Evolutionary conservation across 1,140 invertebrate genomes (phyloP), one percentile per base, ranked within the genome.

Genomic region (Hormaphis cornu): DNA sequence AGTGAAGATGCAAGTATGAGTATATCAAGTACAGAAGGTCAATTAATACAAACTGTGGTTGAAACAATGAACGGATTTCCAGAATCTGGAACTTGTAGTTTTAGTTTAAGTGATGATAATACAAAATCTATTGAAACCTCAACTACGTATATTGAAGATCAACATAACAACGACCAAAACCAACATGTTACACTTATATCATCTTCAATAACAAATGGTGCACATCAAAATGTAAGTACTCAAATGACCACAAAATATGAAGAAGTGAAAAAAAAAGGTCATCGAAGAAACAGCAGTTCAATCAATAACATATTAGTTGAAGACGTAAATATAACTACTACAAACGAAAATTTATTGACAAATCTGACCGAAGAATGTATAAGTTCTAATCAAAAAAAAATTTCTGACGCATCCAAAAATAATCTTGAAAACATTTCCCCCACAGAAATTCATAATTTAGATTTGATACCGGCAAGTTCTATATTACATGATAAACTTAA

Each of bases 1-100:
- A 84, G 82, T 30, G 83, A 84, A 69, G 83, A 84, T 69, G 58
- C 53, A 26, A 81, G 80, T 3, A 84, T 82, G 8, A 82, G 81
- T 30, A 76, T 83, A 22, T 83, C 82, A 74, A 75, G 61, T 53
- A 46, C 56, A 30, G 72, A 72, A 69, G 61, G 61, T 10, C 61
- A 46, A 35, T 28, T 30, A 48, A 66, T 66, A 35, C 61, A 66
- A 66, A 66, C 61, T 9, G 61, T 66, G 7, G 44, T 66, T 20
- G 61, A 66, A 30, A 14, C 61, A 35, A 66, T 48, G 24, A 48
- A 66, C 16, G 61, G 74, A 69, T 75, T 80, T 75, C 80, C 81
- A 71, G 77, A 78, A 54, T 82, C 82, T 12, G 80, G 78, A 52
- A 76, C 79, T 61, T 80, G 28, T 16, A 66, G 59, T 22, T 74